Percentiles rank a stretch among this genome's conserved stretches.
These are phyloP conservation scores for Lymantria monacha DNA, from an alignment of 2,888 invertebrate species.

Conservation along the genomic window DNA sequence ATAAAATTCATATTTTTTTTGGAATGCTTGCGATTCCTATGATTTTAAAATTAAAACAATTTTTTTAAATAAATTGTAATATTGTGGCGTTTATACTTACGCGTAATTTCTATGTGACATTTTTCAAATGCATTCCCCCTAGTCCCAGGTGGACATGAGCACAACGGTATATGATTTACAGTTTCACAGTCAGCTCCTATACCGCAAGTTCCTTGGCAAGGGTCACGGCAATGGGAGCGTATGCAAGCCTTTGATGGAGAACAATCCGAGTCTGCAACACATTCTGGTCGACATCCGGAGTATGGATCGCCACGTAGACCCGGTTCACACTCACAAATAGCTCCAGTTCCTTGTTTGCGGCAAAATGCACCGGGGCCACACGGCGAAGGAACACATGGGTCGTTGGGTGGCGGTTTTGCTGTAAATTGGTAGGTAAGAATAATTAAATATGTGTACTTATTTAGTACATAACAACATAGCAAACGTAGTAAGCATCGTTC, in stretches of 20 bases:
- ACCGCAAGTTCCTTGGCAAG: conserved; percentile 91
- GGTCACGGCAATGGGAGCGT: conserved; percentile 91
- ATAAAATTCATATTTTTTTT: no score
- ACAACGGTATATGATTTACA: conserved; percentile 86
- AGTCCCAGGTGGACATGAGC: conserved; percentile 88
- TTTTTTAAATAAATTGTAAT: background rate
- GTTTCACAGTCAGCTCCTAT: conserved; percentile 90
- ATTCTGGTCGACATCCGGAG: conserved; percentile 90
- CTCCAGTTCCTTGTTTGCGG: conserved; percentile 85
- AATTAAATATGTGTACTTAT: conserved; percentile 10
- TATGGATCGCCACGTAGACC: conserved; percentile 90
- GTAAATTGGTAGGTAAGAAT: conserved; percentile 39
- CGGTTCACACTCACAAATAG: conserved; percentile 87
- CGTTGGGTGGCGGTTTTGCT: conserved; percentile 70
- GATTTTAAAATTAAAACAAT: no score
- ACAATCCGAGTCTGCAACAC: conserved; percentile 94
- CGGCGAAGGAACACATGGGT: conserved; percentile 93
- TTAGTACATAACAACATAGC: conserved; percentile 32
- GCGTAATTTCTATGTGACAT: conserved; percentile 73
- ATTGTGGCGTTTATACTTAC: conserved; percentile 40
- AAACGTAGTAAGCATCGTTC: conserved; percentile 54
- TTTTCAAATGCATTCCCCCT: conserved; percentile 85
- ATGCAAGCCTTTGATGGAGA: conserved; percentile 90
- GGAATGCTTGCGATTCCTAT: no score
- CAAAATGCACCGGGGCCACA: conserved; percentile 93